Evolutionary conservation across 2,113 vertebrate genomes (phyloP).

Genomic region (Tragelaphus imberbis): DNA sequence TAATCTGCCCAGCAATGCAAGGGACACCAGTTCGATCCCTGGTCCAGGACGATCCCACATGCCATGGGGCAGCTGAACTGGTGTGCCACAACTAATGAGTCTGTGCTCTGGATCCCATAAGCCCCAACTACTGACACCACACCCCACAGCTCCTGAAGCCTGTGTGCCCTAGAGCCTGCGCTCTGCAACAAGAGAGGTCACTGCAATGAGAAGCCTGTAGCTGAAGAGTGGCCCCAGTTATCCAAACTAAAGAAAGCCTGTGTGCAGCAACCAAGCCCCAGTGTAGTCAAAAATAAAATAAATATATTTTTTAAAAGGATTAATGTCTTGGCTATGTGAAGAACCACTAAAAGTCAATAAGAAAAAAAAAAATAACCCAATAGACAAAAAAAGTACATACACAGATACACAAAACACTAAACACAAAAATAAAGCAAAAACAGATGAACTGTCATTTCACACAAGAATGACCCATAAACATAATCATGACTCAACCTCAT

Average conservation of each 20-base stretch:
- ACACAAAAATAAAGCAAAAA: neutral
- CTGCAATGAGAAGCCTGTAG: neutral
- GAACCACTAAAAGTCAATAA: neutral
- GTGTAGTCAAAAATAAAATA: neutral
- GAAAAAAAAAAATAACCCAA: neutral
- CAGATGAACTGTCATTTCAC: neutral
- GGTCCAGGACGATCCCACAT: rapidly evolving
- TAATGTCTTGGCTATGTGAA: neutral
- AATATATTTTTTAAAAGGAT: neutral
- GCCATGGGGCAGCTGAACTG: neutral
- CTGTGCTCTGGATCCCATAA: neutral
- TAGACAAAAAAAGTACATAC: neutral
- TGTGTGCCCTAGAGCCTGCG: neutral
- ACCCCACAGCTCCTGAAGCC: neutral
- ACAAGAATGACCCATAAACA: neutral
- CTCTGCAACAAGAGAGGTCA: neutral
- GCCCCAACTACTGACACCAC: neutral
- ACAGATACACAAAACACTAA: neutral
- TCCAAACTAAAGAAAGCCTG: neutral
- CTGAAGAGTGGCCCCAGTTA: neutral
- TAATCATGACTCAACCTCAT: neutral
- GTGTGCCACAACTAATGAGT: neutral
- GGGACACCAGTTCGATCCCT: neutral
- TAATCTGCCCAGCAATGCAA: neutral
- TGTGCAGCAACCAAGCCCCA: neutral